Evolutionary conservation across 2,797 vertebrate species (phyloP), one percentile per base, ranked within the genome.

Genomic region (Thalassophryne amazonica): DNA sequence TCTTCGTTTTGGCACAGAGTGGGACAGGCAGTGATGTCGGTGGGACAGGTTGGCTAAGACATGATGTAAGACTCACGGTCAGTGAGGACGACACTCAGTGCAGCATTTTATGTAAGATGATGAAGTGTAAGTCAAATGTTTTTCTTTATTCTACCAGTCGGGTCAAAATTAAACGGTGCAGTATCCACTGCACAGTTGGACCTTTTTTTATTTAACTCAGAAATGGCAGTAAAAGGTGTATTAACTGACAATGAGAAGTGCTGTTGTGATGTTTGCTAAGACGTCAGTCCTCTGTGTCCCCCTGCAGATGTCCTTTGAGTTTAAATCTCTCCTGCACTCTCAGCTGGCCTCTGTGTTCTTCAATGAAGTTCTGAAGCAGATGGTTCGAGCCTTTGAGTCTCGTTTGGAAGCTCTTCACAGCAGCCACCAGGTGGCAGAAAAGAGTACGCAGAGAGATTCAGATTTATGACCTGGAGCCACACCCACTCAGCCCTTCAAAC

Each of bases 251-350:
- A 7, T 33, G 18, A 10, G 11, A n/a, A n/a, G n/a, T n/a, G n/a
- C n/a, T n/a, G n/a, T n/a, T n/a, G n/a, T n/a, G n/a, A n/a, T n/a
- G n/a, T n/a, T n/a, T 24, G 5, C 10, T 28, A 7, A 41, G 16
- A 0, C 17, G 9, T 38, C 19, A 43, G 6, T 16, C 1, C 15
- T n/a, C n/a, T n/a, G n/a, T n/a, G n/a, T n/a, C n/a, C n/a, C n/a
- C 32, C 43, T 69, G 1, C 12, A 93, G 92, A 90, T 93, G 34
- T 88, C 89, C 0, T 93, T 93, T 71, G 91, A 93, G 75, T 92
- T 93, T 78, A 92, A 74, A 52, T 93, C 91, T 10, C 50, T 88
- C 9, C 76, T 93, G 25, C 91, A 93, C 78, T 89, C 90, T 62
- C 91, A 89, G 11, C 65, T 93, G 13, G 89, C 88, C 12, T 60